Evolutionary conservation across 2,888 invertebrate genomes (phyloP).

Genomic region (Helleia helle): DNA sequence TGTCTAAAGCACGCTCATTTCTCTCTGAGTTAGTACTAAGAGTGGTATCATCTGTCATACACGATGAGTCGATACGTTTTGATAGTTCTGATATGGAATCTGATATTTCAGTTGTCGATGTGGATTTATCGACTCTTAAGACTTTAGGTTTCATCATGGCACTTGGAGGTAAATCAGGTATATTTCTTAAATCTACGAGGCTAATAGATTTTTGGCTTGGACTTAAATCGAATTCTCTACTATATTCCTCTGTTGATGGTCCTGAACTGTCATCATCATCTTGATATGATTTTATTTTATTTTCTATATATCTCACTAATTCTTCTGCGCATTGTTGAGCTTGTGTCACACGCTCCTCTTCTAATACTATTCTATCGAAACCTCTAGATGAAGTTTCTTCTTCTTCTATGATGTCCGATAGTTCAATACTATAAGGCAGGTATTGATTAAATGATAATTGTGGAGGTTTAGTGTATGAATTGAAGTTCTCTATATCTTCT

Average conservation of each 20-base stretch:
- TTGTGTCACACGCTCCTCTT: constrained; percentile 37
- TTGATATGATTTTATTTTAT: constrained; percentile 32
- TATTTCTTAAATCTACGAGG: constrained; percentile 54
- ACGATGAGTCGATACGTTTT: constrained; percentile 46
- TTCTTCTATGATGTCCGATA: constrained; percentile 63
- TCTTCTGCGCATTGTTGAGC: constrained; percentile 45
- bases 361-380: constrained; percentile 33
- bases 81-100: constrained; percentile 52
- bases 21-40: constrained; percentile 41
- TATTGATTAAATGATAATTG: constrained; percentile 31
- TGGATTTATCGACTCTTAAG: constrained; percentile 51
- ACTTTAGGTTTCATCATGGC: constrained; percentile 58
- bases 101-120: constrained; percentile 58
- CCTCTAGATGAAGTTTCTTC: constrained; percentile 52
- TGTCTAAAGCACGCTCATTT: constrained; percentile 52
- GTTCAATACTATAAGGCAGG: constrained; percentile 51
- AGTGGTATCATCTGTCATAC: constrained; percentile 58
- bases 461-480: constrained; percentile 55
- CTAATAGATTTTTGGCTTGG: constrained; percentile 51
- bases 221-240: constrained; percentile 48
- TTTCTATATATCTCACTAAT: constrained; percentile 46
- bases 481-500: constrained; percentile 57
- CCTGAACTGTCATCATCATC: constrained; percentile 35
- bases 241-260: constrained; percentile 34
- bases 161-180: constrained; percentile 60